These are phyloP conservation scores for Pseudorectes ferrugineus DNA, from an alignment of 2,113 vertebrate species.

Conservation along the genomic window DNA sequence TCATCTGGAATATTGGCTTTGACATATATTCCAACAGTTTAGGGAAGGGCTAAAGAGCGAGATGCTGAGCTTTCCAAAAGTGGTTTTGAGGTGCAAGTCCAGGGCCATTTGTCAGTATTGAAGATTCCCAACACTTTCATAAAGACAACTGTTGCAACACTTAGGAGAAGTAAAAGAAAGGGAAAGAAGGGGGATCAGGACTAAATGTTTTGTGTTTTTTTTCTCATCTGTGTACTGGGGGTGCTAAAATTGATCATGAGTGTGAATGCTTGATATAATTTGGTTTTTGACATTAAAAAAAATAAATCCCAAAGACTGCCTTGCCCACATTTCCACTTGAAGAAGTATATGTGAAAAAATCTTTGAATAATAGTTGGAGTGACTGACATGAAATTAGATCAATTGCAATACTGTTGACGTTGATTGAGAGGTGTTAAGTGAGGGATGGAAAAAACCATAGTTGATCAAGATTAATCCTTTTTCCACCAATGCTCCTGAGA, in stretches of 20 bases:
- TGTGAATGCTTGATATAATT: background rate
- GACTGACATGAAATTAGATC: background rate
- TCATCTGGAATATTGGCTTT: background rate
- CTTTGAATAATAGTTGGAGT: background rate
- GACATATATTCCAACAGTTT: background rate
- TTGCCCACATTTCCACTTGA: background rate
- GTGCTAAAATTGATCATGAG: background rate
- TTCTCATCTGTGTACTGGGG: background rate
- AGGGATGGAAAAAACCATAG: background rate
- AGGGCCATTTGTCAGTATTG: fast-evolving
- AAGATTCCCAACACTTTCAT: background rate
- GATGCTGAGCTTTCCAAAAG: background rate
- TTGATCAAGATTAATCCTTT: slow-evolving; percentile 9
- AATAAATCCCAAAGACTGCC: background rate
- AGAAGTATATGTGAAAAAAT: background rate
- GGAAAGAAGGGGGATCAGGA: background rate
- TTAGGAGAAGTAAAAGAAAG: background rate
- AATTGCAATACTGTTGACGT: background rate
- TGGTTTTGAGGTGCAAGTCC: background rate
- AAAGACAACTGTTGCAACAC: background rate
- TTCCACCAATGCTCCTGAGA: background rate
- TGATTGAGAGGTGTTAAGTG: slow-evolving; percentile 7
- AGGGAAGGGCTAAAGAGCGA: background rate
- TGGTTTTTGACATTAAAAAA: background rate
- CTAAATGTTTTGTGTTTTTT: background rate